Evolutionary conservation across 1,140 invertebrate species (phyloP).

Genomic region (Vanessa tameamea): DNA sequence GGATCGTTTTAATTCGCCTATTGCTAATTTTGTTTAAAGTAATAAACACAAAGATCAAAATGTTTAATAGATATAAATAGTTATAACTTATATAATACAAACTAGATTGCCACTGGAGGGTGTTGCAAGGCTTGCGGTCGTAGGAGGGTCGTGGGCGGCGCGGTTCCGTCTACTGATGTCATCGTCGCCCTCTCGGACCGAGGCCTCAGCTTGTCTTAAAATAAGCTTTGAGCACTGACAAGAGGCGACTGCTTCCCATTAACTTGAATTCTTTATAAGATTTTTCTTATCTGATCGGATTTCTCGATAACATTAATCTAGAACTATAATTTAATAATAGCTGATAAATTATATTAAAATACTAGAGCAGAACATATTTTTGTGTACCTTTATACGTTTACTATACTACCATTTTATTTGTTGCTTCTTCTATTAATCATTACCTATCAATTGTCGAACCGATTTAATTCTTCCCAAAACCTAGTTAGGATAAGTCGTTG

Average conservation of each 20-base stretch:
- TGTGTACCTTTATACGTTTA: no score
- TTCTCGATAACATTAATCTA: not conserved
- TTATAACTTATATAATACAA: slow-evolving; percentile 22
- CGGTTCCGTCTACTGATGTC: slow-evolving; percentile 73
- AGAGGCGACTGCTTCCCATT: not conserved
- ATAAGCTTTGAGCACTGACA: slow-evolving; percentile 13
- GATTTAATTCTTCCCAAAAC: not conserved
- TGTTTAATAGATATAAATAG: not conserved
- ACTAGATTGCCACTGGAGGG: slow-evolving; percentile 39
- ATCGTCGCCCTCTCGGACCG: slow-evolving; percentile 45
- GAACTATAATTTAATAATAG: not conserved
- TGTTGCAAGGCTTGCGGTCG: slow-evolving; percentile 64
- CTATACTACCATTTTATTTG: no score
- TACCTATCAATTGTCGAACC: not conserved
- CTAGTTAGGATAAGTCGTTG: slow-evolving; percentile 5
- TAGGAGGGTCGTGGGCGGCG: slow-evolving; percentile 61
- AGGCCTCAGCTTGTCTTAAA: slow-evolving; percentile 26
- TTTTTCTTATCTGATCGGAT: not conserved
- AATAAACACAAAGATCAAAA: not conserved
- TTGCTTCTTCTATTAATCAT: not conserved
- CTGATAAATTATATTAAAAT: not conserved
- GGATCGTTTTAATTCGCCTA: not conserved
- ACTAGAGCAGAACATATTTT: no score
- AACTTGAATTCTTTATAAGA: not conserved
- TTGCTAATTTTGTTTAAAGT: no score